Evolutionary conservation across 2,888 invertebrate species (phyloP).

Genomic region (Phengaris alcon): DNA sequence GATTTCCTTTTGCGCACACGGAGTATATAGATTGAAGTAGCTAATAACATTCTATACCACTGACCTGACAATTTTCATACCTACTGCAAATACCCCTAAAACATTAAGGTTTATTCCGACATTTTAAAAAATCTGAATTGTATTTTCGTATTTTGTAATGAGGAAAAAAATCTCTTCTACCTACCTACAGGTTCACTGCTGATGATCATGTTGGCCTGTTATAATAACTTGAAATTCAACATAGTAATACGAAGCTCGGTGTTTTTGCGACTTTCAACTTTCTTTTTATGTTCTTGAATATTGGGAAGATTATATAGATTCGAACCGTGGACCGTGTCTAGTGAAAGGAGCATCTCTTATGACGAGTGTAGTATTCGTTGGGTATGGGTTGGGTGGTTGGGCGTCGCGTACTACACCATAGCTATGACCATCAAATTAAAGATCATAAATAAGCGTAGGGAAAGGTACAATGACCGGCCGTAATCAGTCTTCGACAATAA

Average conservation of each 20-base stretch:
- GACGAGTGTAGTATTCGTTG: neutral
- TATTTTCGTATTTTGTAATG: no score
- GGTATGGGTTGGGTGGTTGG: no score
- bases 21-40: no score
- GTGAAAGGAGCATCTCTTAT: slow-evolving; percentile 22
- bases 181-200: neutral
- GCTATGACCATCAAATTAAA: neutral
- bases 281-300: slow-evolving; percentile 23
- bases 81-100: no score
- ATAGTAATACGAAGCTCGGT: neutral
- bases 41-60: no score
- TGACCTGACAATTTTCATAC: no score
- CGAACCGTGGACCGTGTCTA: neutral
- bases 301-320: slow-evolving; percentile 18
- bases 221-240: slow-evolving; percentile 17
- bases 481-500: no score
- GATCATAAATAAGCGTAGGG: no score
- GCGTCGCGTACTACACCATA: neutral
- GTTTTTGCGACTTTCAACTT: slow-evolving; percentile 24
- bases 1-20: no score
- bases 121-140: no score
- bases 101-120: no score
- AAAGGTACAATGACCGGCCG: no score
- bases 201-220: neutral
- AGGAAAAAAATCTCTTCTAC: neutral